Conservation (phyloP, 64 coral and sea anemone genomes). For the Acropora yongei region DNA sequence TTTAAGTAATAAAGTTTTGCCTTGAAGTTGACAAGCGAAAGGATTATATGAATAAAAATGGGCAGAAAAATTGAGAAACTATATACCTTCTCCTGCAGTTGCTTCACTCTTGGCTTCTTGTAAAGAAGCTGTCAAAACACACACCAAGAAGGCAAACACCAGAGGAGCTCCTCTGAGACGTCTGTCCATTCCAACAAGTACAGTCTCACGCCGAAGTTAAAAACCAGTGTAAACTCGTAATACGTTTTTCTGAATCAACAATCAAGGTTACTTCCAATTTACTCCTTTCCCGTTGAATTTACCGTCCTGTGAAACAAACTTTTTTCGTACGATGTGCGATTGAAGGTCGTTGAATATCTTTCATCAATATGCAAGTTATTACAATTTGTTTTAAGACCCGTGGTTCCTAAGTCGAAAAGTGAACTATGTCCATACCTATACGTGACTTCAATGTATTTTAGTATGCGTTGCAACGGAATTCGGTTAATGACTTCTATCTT, state of each 20-base stretch:
- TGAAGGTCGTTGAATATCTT: too few relatives aligned
- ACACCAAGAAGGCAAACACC: not conserved
- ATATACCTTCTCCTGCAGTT: not conserved
- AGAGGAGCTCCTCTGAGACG: not conserved
- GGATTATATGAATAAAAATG: not conserved
- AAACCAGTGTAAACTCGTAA: not conserved
- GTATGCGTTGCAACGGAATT: not conserved
- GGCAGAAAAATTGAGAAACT: not conserved
- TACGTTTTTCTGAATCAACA: not conserved
- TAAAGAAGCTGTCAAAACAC: not conserved
- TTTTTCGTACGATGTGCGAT: too few relatives aligned
- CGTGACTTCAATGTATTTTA: slow-evolving; percentile 7
- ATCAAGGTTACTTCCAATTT: not conserved
- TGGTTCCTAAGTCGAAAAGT: too few relatives aligned
- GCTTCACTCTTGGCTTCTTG: not conserved
- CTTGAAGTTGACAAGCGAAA: not conserved
- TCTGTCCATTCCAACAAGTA: not conserved
- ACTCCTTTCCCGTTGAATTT: not conserved
- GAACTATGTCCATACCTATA: not conserved
- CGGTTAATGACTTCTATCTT: not conserved
- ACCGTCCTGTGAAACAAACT: not conserved
- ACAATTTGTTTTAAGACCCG: too few relatives aligned
- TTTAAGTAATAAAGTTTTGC: not conserved
- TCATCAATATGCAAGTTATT: too few relatives aligned
- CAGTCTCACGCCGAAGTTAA: not conserved